Percentiles rank a stretch among this genome's conserved stretches.
phyloP scores from a whole-genome alignment of 2,113 vertebrate genomes.

The Jaculus jaculus region DNA sequence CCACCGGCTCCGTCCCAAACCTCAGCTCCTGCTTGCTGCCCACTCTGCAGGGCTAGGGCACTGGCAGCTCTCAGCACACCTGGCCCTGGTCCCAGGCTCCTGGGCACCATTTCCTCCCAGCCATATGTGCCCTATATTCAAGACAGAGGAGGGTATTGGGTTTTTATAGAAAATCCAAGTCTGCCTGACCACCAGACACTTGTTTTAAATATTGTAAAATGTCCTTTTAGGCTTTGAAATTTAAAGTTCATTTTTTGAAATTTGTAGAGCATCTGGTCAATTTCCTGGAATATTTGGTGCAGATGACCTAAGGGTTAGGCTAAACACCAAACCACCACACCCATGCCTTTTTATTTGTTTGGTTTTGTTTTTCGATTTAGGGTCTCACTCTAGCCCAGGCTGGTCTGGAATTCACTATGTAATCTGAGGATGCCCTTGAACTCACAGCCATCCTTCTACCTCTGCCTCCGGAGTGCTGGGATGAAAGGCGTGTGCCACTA shows the following conservation, averaged over 20 bases:
- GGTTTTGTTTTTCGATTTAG: too few relatives aligned
- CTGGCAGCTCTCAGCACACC: too few relatives aligned
- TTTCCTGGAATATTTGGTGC: background rate
- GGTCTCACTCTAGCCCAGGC: too few relatives aligned
- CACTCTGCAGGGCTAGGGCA: background rate
- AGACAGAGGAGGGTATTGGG: background rate
- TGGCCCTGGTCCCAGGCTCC: background rate
- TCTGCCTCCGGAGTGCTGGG: too few relatives aligned
- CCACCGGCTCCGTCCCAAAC: background rate
- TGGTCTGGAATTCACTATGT: too few relatives aligned
- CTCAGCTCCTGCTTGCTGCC: background rate
- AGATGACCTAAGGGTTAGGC: background rate
- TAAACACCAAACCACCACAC: background rate
- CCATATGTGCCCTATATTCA: background rate
- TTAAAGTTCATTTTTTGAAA: background rate
- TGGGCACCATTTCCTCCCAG: background rate
- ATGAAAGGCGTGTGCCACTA: too few relatives aligned
- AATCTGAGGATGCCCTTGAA: too few relatives aligned
- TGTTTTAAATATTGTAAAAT: background rate
- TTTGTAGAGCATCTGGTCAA: too few relatives aligned
- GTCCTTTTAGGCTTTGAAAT: background rate
- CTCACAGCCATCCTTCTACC: too few relatives aligned
- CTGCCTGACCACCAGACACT: background rate
- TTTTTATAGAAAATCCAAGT: background rate
- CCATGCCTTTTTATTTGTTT: too few relatives aligned